A percentile compares a stretch with the other conserved stretches of the same genome.
Evolutionary conservation across 2,888 invertebrate species (phyloP).

Genomic region (Arctia plantaginis): DNA sequence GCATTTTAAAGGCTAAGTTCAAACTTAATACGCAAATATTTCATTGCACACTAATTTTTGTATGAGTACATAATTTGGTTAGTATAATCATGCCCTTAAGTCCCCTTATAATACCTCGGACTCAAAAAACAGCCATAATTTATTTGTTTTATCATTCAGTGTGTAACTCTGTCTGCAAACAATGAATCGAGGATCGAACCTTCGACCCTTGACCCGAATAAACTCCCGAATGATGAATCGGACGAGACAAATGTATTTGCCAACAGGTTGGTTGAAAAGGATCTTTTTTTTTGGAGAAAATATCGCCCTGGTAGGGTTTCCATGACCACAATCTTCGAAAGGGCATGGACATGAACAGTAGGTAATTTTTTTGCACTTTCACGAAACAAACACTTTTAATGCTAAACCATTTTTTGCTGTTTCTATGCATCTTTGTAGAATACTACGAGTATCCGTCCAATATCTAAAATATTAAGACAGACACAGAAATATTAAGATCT

Average conservation of each 20-base stretch:
- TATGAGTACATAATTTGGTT: neutral
- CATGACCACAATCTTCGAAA: slow-evolving; percentile 4
- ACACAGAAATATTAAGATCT: too few relatives aligned
- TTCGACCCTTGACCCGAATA: slow-evolving; percentile 59
- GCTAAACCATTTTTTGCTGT: neutral
- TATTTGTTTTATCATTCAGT: slow-evolving; percentile 36
- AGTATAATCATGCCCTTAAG: slow-evolving; percentile 1
- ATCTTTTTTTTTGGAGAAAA: slow-evolving; percentile 45
- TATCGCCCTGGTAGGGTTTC: slow-evolving; percentile 9
- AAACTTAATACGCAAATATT: too few relatives aligned
- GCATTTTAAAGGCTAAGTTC: too few relatives aligned
- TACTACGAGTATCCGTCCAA: too few relatives aligned
- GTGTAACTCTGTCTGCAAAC: slow-evolving; percentile 36
- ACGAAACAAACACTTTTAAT: neutral
- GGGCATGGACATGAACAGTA: neutral
- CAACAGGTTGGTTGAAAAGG: slow-evolving; percentile 62
- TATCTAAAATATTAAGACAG: too few relatives aligned
- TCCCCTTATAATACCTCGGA: slow-evolving; percentile 34
- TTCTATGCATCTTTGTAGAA: neutral
- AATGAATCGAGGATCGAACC: slow-evolving; percentile 31
- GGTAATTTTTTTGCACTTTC: neutral
- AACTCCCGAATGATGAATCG: slow-evolving; percentile 55
- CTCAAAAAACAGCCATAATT: slow-evolving; percentile 40
- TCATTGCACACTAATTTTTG: too few relatives aligned
- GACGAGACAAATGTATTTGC: slow-evolving; percentile 45